These are phyloP conservation scores for Cryptops parisi DNA, from an alignment of 2,888 invertebrate species.

Conservation along the genomic window DNA sequence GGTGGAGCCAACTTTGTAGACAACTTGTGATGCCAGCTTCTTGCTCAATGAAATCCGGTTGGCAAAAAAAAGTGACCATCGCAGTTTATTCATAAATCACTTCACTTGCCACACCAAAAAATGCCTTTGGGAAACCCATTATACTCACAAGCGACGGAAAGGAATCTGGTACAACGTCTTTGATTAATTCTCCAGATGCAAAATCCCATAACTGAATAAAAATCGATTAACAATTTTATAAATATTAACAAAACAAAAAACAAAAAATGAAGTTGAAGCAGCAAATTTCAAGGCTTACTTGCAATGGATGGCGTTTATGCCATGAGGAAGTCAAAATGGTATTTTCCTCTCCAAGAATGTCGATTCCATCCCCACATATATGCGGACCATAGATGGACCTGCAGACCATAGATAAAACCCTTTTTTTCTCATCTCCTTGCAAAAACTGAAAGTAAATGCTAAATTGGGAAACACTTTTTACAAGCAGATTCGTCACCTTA, in stretches of 20 bases:
- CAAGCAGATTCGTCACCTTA: no score
- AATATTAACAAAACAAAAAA: not conserved
- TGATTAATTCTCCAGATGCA: conserved; percentile 1
- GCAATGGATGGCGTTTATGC: conserved; percentile 45
- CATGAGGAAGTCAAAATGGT: conserved; percentile 49
- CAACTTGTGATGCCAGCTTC: not conserved
- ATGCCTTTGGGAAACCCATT: not conserved
- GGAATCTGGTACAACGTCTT: conserved; percentile 4
- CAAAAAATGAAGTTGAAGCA: no score
- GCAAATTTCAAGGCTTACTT: no score
- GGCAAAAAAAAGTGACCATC: not conserved
- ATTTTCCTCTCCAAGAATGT: conserved; percentile 48
- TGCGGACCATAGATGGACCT: conserved; percentile 42
- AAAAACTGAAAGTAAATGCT: no score
- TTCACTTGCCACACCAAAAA: no score
- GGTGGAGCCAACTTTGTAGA: not conserved
- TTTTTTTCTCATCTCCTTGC: no score
- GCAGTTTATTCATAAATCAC: no score
- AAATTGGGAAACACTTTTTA: no score
- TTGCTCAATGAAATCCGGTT: not conserved
- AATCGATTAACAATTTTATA: not conserved
- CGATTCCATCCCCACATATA: conserved; percentile 50
- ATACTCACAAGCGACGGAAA: conserved; percentile 1
- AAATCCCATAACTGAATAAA: conserved; percentile 7
- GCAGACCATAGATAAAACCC: not conserved